These are phyloP conservation scores for Casuarius casuarius DNA, from an alignment of 2,113 vertebrate genomes.

Conservation along the genomic window DNA sequence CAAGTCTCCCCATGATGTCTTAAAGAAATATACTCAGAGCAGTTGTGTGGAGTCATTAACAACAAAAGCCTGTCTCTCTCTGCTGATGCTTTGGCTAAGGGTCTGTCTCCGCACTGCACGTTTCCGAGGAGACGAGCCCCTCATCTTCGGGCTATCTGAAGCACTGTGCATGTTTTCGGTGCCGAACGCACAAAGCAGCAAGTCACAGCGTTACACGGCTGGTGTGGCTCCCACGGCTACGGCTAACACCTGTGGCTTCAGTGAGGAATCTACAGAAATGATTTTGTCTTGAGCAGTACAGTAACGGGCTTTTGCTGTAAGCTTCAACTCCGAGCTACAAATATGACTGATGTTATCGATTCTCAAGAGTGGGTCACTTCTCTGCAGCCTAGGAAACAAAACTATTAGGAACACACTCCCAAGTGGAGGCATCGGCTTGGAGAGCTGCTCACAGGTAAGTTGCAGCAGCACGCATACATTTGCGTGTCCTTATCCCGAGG, in stretches of 20 bases:
- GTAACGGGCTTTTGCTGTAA: neutral
- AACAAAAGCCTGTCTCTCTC: neutral
- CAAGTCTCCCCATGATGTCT: neutral
- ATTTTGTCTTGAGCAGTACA: neutral
- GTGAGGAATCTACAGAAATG: neutral
- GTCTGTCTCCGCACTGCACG: neutral
- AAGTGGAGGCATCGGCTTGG: fast-evolving
- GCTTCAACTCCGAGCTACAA: neutral
- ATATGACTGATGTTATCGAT: neutral
- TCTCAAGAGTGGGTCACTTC: neutral
- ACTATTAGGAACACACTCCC: fast-evolving
- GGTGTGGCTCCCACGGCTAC: neutral
- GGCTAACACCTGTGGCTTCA: neutral
- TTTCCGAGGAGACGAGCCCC: neutral
- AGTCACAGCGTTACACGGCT: neutral
- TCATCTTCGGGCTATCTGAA: neutral
- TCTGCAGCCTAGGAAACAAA: neutral
- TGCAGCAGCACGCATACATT: fast-evolving
- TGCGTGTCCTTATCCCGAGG: neutral
- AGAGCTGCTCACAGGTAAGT: neutral
- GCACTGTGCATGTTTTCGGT: neutral
- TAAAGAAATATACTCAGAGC: neutral
- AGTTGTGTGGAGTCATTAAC: neutral
- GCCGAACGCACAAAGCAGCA: neutral
- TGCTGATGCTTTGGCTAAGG: neutral